These are phyloP conservation scores for Spermophilus dauricus DNA, from an alignment of 2,113 vertebrate genomes.

Conservation along the genomic window DNA sequence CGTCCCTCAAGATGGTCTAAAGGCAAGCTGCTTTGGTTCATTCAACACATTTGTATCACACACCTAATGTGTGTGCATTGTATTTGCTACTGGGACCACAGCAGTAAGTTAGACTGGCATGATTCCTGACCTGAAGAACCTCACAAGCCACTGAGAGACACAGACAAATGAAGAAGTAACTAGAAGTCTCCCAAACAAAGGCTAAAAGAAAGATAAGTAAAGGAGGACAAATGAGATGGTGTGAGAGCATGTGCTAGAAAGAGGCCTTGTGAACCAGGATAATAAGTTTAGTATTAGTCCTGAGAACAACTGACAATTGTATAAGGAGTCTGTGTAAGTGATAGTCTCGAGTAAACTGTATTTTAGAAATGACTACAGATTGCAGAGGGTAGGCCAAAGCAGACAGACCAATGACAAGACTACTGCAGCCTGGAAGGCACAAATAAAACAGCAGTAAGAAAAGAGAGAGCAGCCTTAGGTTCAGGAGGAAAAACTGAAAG, in stretches of 20 bases:
- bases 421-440: too few relatives aligned
- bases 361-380: background rate
- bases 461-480: background rate
- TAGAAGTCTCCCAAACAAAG: background rate
- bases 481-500: background rate
- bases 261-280: background rate
- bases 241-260: background rate
- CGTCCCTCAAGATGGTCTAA: background rate
- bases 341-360: too few relatives aligned
- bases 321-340: background rate
- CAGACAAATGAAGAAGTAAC: background rate
- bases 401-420: background rate
- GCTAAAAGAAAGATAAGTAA: background rate
- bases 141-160: background rate
- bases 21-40: background rate
- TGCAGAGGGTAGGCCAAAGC: background rate
- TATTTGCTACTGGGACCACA: background rate
- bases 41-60: background rate
- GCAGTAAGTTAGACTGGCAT: background rate
- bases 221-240: background rate
- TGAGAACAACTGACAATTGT: background rate
- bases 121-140: background rate
- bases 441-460: background rate
- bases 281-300: background rate
- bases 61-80: rapidly evolving